Percentiles rank a stretch among this genome's conserved stretches.
Conservation (phyloP, 2,888 invertebrate genomes). For the Caenorhabditis uteleia region DNA sequence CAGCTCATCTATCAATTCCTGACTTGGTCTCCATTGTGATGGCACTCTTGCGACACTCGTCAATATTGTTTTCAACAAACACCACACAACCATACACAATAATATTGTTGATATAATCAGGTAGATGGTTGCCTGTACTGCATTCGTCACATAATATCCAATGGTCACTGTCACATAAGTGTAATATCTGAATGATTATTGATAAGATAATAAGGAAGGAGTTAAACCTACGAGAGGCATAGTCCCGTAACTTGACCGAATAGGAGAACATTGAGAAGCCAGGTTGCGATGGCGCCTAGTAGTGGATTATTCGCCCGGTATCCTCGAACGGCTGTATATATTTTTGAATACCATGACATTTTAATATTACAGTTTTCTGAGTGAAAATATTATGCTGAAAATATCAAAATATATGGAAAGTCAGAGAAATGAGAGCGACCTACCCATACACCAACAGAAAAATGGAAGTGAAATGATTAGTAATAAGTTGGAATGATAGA, state of each 20-base stretch:
- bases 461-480: too few relatives aligned
- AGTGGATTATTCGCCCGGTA: slow-evolving; percentile 38
- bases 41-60: slow-evolving; percentile 50
- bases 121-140: slow-evolving; percentile 41
- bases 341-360: slow-evolving; percentile 65
- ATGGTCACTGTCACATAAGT: slow-evolving; percentile 27
- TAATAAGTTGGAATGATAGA: too few relatives aligned
- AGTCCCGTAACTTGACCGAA: slow-evolving; percentile 27
- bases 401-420: too few relatives aligned
- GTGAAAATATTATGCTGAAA: too few relatives aligned
- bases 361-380: too few relatives aligned
- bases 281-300: slow-evolving; percentile 33
- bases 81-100: slow-evolving; percentile 49
- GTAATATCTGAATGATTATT: slow-evolving; percentile 19
- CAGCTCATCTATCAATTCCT: slow-evolving; percentile 41
- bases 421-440: too few relatives aligned
- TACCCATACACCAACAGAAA: too few relatives aligned
- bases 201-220: background rate
- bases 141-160: slow-evolving; percentile 29
- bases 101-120: slow-evolving; percentile 39
- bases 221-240: slow-evolving; percentile 16
- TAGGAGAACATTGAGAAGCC: slow-evolving; percentile 40
- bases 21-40: slow-evolving; percentile 30
- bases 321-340: slow-evolving; percentile 56
- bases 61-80: slow-evolving; percentile 42